Evolutionary conservation across 2,113 vertebrate species (phyloP), one percentile per base, ranked within the genome.

Genomic region (Tupaia chinensis): DNA sequence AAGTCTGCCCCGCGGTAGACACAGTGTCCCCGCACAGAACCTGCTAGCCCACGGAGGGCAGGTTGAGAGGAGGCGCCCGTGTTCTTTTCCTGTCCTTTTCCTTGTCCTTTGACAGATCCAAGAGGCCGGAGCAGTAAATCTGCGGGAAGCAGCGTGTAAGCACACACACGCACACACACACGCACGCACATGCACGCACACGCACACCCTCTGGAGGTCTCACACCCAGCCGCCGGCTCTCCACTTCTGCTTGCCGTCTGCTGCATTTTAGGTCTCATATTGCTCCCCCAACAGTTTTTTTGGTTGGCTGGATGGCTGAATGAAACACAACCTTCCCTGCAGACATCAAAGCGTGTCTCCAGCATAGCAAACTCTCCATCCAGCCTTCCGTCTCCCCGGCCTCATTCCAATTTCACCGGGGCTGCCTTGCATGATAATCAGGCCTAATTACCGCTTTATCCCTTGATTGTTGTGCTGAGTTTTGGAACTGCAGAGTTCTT

Each of bases 391-490:
- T 98, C 98, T 98, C 97, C 98, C 98, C 96, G 96, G 98, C 91
- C 92, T 96, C 98, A 97, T 98, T 98, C 98, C 98, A 98, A 96
- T 98, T 98, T 97, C 98, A 97, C 98, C 91, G 27, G 97, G 97
- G 96, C 98, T 98, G 98, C 97, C 98, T 98, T 98, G 98, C 98
- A 98, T 98, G 98, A 98, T 98, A 98, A 98, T 98, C 98, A 99
- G 98, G 96, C 97, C 98, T 98, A 98, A 98, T 98, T 98, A 98
- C 97, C 54, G 86, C 98, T 98, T 98, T 98, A 98, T 98, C 98
- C 95, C 97, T 97, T 93, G 98, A 98, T 98, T 98, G 98, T 97
- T 77, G 97, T 97, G 98, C 98, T 97, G 98, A 98, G 98, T 98
- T 98, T 97, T 85, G 97, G 97, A 98, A 97, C 96, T 84, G 96